These are phyloP conservation scores for Nannoperca obscura DNA, from an alignment of 2,797 vertebrate species.

Conservation along the genomic window DNA sequence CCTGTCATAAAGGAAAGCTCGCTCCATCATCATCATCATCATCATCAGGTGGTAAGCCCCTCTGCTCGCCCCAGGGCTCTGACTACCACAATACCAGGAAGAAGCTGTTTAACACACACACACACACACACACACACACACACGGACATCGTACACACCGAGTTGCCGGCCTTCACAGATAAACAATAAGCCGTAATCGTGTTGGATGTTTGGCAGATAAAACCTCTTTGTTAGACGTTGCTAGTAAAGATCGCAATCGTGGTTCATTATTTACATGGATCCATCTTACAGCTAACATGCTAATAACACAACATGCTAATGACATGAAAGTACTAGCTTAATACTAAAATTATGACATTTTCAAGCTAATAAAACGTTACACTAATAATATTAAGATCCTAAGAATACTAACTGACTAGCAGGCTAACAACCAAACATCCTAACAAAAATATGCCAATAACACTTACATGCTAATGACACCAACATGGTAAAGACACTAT, in stretches of 20 bases:
- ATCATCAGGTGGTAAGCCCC: conserved; percentile 47
- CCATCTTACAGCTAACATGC: neutral
- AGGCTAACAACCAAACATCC: neutral
- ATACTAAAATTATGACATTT: too few species aligned
- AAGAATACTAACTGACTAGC: too few species aligned
- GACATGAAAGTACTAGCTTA: too few species aligned
- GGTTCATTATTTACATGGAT: neutral
- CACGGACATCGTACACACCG: neutral
- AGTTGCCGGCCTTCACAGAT: conserved; percentile 15
- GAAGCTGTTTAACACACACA: conserved; percentile 37
- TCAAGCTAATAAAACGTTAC: too few species aligned
- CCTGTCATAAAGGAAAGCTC: conserved; percentile 33
- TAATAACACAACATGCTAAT: neutral
- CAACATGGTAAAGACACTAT: too few species aligned
- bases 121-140: conserved; percentile 14
- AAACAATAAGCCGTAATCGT: conserved; percentile 28
- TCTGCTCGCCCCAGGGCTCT: conserved; percentile 5
- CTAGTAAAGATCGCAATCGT: neutral
- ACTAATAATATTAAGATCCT: too few species aligned
- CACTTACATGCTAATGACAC: too few species aligned
- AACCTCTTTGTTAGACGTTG: neutral
- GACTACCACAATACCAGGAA: conserved; percentile 70
- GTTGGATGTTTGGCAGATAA: neutral
- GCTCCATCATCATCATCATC: conserved; percentile 25
- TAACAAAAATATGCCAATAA: neutral